phyloP scores from a whole-genome alignment of 2,888 invertebrate genomes.

The Drosophila mercatorum region DNA sequence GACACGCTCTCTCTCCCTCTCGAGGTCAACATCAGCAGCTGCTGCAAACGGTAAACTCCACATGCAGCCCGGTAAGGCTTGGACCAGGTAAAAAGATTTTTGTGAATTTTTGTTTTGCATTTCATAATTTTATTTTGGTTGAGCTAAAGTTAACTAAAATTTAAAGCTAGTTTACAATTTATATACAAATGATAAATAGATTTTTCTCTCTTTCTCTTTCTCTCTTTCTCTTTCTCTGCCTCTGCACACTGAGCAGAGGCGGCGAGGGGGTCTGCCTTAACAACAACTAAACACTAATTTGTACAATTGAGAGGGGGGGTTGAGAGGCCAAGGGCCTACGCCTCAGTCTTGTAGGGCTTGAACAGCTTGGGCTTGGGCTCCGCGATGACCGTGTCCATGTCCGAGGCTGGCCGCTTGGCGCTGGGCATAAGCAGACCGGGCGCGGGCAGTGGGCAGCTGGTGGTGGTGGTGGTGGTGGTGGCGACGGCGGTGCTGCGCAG shows the following conservation, averaged over 20 bases:
- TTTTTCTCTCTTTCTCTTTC: not conserved
- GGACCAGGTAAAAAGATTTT: slow-evolving; percentile 3
- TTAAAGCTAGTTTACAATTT: slow-evolving; percentile 44
- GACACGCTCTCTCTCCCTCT: not conserved
- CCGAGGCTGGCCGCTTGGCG: slow-evolving; percentile 69
- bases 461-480: slow-evolving; percentile 17
- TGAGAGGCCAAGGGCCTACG: slow-evolving; percentile 57
- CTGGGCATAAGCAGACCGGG: slow-evolving; percentile 76
- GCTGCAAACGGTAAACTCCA: slow-evolving; percentile 7
- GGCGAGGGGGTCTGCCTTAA: slow-evolving; percentile 9
- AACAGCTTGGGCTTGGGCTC: slow-evolving; percentile 88
- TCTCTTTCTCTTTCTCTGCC: not conserved
- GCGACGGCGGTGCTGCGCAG: slow-evolving; percentile 46
- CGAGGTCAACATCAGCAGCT: slow-evolving; percentile 22
- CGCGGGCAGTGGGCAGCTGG: slow-evolving; percentile 60
- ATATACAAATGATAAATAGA: slow-evolving; percentile 56
- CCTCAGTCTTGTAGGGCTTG: slow-evolving; percentile 89
- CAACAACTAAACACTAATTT: slow-evolving; percentile 69
- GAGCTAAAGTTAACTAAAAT: slow-evolving; percentile 47
- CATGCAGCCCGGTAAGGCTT: slow-evolving; percentile 10
- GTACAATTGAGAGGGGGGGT: slow-evolving; percentile 65
- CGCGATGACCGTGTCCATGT: slow-evolving; percentile 65
- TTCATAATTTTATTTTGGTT: slow-evolving; percentile 49
- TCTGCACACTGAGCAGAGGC: slow-evolving; percentile 55
- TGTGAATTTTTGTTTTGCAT: slow-evolving; percentile 1